phyloP scores from a whole-genome alignment of 2,888 invertebrate genomes.

The Mayetiola destructor region DNA sequence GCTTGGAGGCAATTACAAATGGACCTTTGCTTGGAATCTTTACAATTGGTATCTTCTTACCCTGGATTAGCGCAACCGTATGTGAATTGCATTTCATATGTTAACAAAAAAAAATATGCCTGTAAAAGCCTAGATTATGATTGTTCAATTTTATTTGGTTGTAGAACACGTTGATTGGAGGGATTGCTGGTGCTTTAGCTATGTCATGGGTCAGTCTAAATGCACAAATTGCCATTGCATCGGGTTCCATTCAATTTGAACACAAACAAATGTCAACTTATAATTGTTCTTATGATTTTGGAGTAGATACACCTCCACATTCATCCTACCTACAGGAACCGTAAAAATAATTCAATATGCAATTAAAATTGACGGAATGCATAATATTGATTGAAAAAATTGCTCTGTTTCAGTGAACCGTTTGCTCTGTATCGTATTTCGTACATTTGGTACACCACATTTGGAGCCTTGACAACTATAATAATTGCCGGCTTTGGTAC shows the following conservation, averaged over 20 bases:
- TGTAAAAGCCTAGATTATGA: neutral
- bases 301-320: constrained; percentile 17
- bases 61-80: constrained; percentile 51
- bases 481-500: constrained; percentile 31
- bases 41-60: constrained; percentile 51
- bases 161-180: constrained; percentile 47
- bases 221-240: constrained; percentile 47
- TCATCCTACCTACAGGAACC: neutral
- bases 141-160: constrained; percentile 13
- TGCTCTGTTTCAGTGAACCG: constrained; percentile 26
- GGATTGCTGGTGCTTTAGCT: constrained; percentile 38
- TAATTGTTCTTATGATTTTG: constrained; percentile 50
- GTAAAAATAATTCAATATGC: neutral
- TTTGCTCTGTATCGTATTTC: constrained; percentile 50
- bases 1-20: constrained; percentile 53
- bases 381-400: neutral
- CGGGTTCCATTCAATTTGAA: constrained; percentile 46
- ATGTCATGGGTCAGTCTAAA: constrained; percentile 48
- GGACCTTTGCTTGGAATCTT: constrained; percentile 53
- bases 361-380: neutral
- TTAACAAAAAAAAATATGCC: constrained; percentile 3
- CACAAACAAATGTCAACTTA: constrained; percentile 49
- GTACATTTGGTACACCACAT: constrained; percentile 64
- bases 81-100: constrained; percentile 18
- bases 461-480: constrained; percentile 43